Evolutionary conservation across 2,113 vertebrate genomes (phyloP).

Genomic region (Tragulus kanchil): DNA sequence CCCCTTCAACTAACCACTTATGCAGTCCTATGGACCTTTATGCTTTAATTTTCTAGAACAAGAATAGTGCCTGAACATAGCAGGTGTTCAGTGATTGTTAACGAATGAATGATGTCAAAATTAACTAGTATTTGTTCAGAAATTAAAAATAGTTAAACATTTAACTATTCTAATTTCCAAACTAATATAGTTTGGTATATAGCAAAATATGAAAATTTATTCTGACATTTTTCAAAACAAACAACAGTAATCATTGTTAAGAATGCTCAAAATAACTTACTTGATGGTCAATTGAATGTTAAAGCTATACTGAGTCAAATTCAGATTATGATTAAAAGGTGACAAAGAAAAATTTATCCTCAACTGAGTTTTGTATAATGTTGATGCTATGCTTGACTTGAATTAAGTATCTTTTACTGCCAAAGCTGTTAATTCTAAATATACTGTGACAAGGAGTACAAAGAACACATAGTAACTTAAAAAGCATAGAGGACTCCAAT

Average conservation of each 20-base stretch:
- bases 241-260: neutral
- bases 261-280: conserved; percentile 11
- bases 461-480: neutral
- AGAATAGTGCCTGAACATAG: neutral
- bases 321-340: conserved; percentile 42
- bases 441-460: conserved; percentile 10
- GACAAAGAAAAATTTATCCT: conserved; percentile 41
- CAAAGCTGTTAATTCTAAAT: neutral
- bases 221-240: conserved; percentile 40
- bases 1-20: neutral
- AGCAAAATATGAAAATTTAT: conserved; percentile 35
- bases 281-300: conserved; percentile 20
- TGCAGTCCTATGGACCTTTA: neutral
- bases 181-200: neutral
- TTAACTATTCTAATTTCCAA: neutral
- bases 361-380: conserved; percentile 2
- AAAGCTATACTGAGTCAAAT: neutral
- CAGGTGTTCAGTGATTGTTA: neutral
- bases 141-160: conserved; percentile 23
- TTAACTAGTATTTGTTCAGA: conserved; percentile 49
- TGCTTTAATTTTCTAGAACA: conserved; percentile 32
- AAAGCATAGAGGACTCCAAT: neutral
- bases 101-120: neutral
- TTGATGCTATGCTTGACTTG: conserved; percentile 17
- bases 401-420: conserved; percentile 29